These are phyloP conservation scores for Mesorhabditis spiculigera DNA, from an alignment of 2,888 invertebrate species.

Conservation along the genomic window DNA sequence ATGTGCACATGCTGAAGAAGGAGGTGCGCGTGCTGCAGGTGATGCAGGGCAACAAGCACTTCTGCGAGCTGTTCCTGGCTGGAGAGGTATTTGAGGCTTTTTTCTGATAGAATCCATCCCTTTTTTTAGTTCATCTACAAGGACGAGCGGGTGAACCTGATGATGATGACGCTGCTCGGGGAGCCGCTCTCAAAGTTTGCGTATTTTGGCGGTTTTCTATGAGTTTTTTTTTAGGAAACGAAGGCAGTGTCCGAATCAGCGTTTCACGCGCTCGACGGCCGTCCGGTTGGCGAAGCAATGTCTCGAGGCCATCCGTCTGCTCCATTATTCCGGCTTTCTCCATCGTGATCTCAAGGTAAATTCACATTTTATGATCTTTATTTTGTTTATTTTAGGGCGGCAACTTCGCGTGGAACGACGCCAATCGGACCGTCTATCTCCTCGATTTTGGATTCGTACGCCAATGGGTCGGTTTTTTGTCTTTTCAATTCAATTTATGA, in stretches of 20 bases:
- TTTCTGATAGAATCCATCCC: too few relatives aligned
- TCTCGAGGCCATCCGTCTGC: constrained; percentile 28
- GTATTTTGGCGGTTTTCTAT: background rate
- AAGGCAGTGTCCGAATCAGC: constrained; percentile 32
- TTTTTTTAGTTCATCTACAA: constrained; percentile 12
- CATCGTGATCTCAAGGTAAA: constrained; percentile 45
- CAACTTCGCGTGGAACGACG: constrained; percentile 43
- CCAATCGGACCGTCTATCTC: constrained; percentile 17
- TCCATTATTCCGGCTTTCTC: constrained; percentile 39
- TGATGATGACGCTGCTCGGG: constrained; percentile 44
- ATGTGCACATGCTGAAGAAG: constrained; percentile 22
- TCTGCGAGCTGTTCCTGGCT: constrained; percentile 32
- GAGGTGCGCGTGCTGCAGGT: constrained; percentile 31
- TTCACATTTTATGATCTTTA: background rate
- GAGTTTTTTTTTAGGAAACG: constrained; percentile 22
- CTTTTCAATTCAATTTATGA: background rate
- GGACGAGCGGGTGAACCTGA: constrained; percentile 28
- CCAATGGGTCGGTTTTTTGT: constrained; percentile 17
- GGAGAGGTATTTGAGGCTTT: too few relatives aligned
- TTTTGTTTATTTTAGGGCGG: constrained; percentile 12
- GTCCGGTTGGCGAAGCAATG: constrained; percentile 28
- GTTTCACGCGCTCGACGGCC: constrained; percentile 41
- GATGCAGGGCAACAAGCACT: constrained; percentile 33
- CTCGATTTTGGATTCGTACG: constrained; percentile 33
- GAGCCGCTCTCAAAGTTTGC: constrained; percentile 31